phyloP scores from a whole-genome alignment of 2,888 invertebrate species.

The Lasioglossum malachurum region DNA sequence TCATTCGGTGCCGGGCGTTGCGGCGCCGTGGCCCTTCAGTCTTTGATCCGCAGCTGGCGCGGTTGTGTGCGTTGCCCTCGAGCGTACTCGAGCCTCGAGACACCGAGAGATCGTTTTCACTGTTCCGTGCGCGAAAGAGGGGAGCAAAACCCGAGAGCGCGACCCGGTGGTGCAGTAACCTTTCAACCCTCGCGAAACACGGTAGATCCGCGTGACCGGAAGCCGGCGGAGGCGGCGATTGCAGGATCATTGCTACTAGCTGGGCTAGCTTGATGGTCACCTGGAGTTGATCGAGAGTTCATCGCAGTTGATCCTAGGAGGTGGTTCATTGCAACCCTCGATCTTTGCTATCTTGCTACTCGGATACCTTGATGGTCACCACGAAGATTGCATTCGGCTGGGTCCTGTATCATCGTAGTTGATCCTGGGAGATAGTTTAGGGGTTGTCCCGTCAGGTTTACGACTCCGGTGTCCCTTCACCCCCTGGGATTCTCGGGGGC shows the following conservation, averaged over 20 bases:
- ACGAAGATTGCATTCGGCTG: neutral
- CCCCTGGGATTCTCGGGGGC: conserved; percentile 14
- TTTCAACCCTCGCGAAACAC: conserved; percentile 17
- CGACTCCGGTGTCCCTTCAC: conserved; percentile 15
- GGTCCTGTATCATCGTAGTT: neutral
- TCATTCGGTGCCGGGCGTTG: conserved; percentile 83
- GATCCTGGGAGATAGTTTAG: neutral
- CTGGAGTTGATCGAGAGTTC: too few species aligned
- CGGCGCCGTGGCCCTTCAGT: conserved; percentile 79
- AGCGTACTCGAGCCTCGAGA: conserved; percentile 29
- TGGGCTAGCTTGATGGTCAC: neutral
- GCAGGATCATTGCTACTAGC: neutral
- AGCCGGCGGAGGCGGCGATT: neutral
- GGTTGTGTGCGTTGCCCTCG: conserved; percentile 65
- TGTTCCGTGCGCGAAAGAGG: conserved; percentile 33
- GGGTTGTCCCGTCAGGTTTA: neutral
- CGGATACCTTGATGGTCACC: neutral
- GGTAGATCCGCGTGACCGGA: conserved; percentile 15
- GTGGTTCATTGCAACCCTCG: neutral
- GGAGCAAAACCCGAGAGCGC: conserved; percentile 5
- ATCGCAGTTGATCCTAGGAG: neutral
- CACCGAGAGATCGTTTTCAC: conserved; percentile 24
- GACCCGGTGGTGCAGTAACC: conserved; percentile 36
- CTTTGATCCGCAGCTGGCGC: conserved; percentile 77
- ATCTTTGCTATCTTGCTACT: neutral